Conservation (phyloP, 2,888 invertebrate species). For the Lasioglossum villosulum region DNA sequence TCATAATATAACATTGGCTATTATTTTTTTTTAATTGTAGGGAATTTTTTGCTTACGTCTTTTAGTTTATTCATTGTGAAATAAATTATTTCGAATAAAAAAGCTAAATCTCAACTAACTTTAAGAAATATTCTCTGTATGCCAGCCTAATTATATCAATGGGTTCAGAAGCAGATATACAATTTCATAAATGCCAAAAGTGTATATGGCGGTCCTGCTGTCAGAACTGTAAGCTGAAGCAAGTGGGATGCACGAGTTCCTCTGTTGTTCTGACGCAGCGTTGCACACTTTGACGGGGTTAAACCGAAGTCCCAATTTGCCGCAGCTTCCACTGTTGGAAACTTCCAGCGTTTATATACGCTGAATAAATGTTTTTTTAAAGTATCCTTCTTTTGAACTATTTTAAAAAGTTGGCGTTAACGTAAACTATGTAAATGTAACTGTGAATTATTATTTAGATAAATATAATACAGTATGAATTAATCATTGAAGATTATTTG, state of each 20-base stretch:
- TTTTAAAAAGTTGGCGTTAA: constrained; percentile 29
- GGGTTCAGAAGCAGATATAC: constrained; percentile 15
- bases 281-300: no score
- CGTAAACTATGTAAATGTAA: constrained; percentile 47
- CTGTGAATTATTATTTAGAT: constrained; percentile 52
- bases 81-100: constrained; percentile 9
- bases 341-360: neutral
- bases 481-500: constrained; percentile 28
- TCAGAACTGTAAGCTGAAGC: no score
- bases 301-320: no score
- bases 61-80: neutral
- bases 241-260: no score
- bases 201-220: no score
- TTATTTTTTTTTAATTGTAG: neutral
- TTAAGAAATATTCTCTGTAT: neutral
- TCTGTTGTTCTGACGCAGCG: no score
- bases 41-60: neutral
- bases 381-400: constrained; percentile 2
- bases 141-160: constrained; percentile 3
- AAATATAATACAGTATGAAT: constrained; percentile 60
- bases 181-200: constrained; percentile 39
- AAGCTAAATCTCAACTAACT: neutral
- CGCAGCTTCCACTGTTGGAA: no score
- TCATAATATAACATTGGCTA: neutral
- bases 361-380: constrained; percentile 21